Base-by-base conservation (phyloP, 2,888 invertebrate species). In the Portevinia maculata region DNA sequence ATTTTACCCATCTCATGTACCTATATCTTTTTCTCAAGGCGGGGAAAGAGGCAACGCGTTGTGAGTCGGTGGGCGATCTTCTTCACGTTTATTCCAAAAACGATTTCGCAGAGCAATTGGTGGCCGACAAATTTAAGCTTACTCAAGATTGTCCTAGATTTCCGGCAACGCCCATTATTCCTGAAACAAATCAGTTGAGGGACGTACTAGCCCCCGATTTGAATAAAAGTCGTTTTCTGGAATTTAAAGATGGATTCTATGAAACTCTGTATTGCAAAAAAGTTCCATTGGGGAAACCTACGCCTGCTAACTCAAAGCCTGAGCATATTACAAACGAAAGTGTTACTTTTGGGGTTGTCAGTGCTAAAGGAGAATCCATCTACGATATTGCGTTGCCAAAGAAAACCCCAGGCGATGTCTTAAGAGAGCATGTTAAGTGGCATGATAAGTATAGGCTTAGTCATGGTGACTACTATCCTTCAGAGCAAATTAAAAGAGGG, bases 231-330 rank as follows among this genome's bases (percentile, higher is more conserved):
- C 88, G 88, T 0, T 89, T 89, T 57, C 52, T 85, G 0, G 84
- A 84, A 8, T 89, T 90, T 65, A 88, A 86, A 46, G 90, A 90
- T 52, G 86, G 86, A 44, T 87, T 90, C 75, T 87, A 86, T 1
- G 90, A 90, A 79, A 87, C 88, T 4, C 85, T 89, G 84, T 89
- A 87, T 39, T 86, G 87, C 6, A 88, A 88, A n/a, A 86, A 86
- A 24, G 62, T 87, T 1, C 84, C 83, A 1, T 67, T 89, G 39
- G 89, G 89, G 0, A 73, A 87, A 32, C 70, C 71, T 0, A 86
- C 81, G 8, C 85, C 85, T 0, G 60, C 87, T 0, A 41, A 79
- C 30, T 86, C 89, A 5, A 90, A 88, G 59, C 89, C 89, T 0
- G 86, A 87, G 0, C 15, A 83, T 2, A 84, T 88, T 0, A 88